Base-by-base conservation (phyloP, 2,888 invertebrate species). In the Carabus problematicus region DNA sequence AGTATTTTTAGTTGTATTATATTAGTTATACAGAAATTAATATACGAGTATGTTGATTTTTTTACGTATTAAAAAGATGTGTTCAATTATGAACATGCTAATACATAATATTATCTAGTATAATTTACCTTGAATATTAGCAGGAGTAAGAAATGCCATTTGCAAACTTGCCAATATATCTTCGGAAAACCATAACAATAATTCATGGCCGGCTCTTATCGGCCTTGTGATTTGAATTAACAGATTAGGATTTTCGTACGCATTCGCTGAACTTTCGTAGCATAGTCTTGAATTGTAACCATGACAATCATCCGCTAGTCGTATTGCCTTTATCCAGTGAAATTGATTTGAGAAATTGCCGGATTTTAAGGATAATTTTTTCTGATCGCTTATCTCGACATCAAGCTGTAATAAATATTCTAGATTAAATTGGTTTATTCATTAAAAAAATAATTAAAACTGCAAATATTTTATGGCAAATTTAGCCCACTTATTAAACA, bases 171-270 rank as follows among this genome's bases (percentile, higher is more conserved):
- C 88, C 11, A 92, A 84, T 70, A 93, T 83, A 72, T 89, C 88
- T 74, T 92, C 91, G 7, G 91, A 89, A 80, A 94, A 94, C 96
- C 97, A 97, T 74, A 94, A 85, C 40, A 87, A 83, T 58, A 95
- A 82, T 75, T 91, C 91, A 70, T 91, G 89, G 42, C 90, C 91
- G 1, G 84, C 83, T 55, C 84, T 82, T 41, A 88, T 82, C 0
- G 81, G 80, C 72, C 82, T 81, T 8, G 85, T 84, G 1, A 83
- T 81, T 77, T 84, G 84, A 3, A 88, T 76, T 0, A 83, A 76
- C 39, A 80, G 73, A 73, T 78, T 78, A 8, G 78, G 74, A 16
- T 43, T 41, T 11, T 42, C 14, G n/a, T 19, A 41, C 11, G 61
- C 69, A 52, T 54, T 54, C 7, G 7, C 18, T 4, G 77, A 72